Evolutionary conservation across 2,797 vertebrate species (phyloP).

Genomic region (Cynodonichthys magdalenae): DNA sequence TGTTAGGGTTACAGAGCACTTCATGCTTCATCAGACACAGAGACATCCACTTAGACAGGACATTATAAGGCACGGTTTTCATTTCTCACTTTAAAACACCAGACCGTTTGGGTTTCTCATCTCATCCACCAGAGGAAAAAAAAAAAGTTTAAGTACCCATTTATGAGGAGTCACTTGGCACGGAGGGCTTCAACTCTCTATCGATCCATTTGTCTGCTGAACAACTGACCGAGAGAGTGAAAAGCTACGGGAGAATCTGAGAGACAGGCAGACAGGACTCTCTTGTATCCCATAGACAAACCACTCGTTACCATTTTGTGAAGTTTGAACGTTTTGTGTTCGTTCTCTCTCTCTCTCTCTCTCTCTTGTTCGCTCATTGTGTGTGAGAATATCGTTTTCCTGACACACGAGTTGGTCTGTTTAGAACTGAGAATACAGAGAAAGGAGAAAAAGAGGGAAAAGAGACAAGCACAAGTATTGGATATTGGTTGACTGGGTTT

Average conservation of each 20-base stretch:
- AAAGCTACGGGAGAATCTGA: slow-evolving; percentile 67
- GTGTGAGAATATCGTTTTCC: slow-evolving; percentile 82
- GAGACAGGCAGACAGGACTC: slow-evolving; percentile 67
- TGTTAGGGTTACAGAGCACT: slow-evolving; percentile 81
- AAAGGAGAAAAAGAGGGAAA: slow-evolving; percentile 78
- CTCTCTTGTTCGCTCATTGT: slow-evolving; percentile 76
- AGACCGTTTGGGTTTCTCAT: slow-evolving; percentile 66
- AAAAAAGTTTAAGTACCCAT: slow-evolving; percentile 80
- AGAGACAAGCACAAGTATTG: slow-evolving; percentile 85
- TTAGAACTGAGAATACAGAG: slow-evolving; percentile 86
- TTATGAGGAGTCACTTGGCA: slow-evolving; percentile 81
- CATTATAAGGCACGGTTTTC: slow-evolving; percentile 80
- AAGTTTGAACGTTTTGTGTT: slow-evolving; percentile 78
- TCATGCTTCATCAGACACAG: slow-evolving; percentile 80
- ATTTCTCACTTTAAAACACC: slow-evolving; percentile 77
- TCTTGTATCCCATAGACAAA: slow-evolving; percentile 56
- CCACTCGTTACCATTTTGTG: slow-evolving; percentile 70
- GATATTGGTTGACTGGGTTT: slow-evolving; percentile 69
- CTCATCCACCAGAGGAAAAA: slow-evolving; percentile 46
- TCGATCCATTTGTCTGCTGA: slow-evolving; percentile 84
- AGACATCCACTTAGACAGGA: slow-evolving; percentile 81
- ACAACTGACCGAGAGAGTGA: slow-evolving; percentile 80
- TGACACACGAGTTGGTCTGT: slow-evolving; percentile 85
- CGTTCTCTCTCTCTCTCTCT: slow-evolving; percentile 76
- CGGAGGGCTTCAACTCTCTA: slow-evolving; percentile 83